Evolutionary conservation across 2,888 invertebrate genomes (phyloP), one percentile per base, ranked within the genome.

Genomic region (Lepeophtheirus nordmannii): DNA sequence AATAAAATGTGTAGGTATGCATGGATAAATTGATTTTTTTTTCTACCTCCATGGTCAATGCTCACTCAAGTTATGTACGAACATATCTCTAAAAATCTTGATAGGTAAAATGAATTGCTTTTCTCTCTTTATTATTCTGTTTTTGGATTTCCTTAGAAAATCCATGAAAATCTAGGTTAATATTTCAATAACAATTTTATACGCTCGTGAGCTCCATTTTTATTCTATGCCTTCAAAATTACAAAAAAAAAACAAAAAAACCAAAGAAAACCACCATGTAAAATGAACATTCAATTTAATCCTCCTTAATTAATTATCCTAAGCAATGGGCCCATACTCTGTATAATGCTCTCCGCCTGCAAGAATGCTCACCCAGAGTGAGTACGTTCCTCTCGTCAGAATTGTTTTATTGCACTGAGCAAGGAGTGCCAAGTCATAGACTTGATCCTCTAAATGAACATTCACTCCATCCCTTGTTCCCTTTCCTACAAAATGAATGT

Each of bases 391-490:
- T 56, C 63, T 46, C 12, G 53, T 17, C 12, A 63, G 8, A 10
- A 63, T 38, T 12, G 63, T 63, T 30, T 63, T 41, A 30, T 63
- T 56, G 14, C 56, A 63, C 14, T n/a, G 3, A 3, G 10, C 14
- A 23, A 63, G 30, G 23, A 63, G 22, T 12, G 63, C 63, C 23
- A 63, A 53, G 38, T 63, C 63, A 38, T 23, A 63, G 53, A 46
- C 53, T 46, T 46, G 53, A 46, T 46, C 17, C 30, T 22, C 63
- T n/a, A 53, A 20, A 20, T 12, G 10, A 17, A n/a, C 37, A n/a
- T 23, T n/a, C 11, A 46, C 56, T 17, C 30, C 39, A 30, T 62
- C 62, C 58, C 8, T 46, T 46, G 53, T 46, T 14, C 53, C 53
- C 53, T 46, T 46, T 1, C 53, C 53, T 46, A 46, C n/a, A 8